Base-by-base conservation (phyloP, 2,113 vertebrate genomes). In the Carollia perspicillata region DNA sequence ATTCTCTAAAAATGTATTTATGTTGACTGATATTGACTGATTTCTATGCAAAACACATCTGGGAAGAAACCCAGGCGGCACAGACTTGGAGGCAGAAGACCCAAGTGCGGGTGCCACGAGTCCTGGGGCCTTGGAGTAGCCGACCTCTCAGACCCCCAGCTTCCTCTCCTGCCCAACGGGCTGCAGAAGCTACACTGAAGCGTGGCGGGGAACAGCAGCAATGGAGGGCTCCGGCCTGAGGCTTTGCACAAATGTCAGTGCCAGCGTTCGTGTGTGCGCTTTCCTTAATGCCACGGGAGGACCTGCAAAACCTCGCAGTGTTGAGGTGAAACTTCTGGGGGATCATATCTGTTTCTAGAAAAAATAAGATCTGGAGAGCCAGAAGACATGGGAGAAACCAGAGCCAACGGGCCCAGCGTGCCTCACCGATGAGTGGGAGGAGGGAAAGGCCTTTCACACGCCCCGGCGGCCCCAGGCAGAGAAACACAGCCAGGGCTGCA, bases 261-360 rank as follows among this genome's bases (percentile, higher is more conserved):
- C 58, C 17, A 16, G 47, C 9, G 4, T 35, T 37, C 20, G 47
- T 23, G 35, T 55, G 71, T 18, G 55, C 6, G 37, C 72, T 44
- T 63, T 35, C 42, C 86, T n/a, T 44, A 40, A 2, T 14, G 18
- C 51, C 20, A 37, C 44, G 5, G n/a, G 65, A 49, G 44, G 65
- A 35, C 77, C 42, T 69, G 28, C 47, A 10, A 23, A 37, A 66
- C 5, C 69, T 20, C 11, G 16, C 13, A 28, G 75, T 37, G 72
- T 40, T 18, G 37, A 60, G 77, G 69, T 8, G 44, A 87, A 30
- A 8, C 23, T 40, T 35, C 37, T 71, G 40, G 68, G 60, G 71
- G 33, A 80, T 35, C 20, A 35, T 40, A 65, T 71, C 60, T 90
- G 22, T 86, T 68, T 94, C 84, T 78, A 90, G 51, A 79, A 49